Conservation (phyloP, 2,113 vertebrate genomes). For the Ivindomyrus marchei region DNA sequence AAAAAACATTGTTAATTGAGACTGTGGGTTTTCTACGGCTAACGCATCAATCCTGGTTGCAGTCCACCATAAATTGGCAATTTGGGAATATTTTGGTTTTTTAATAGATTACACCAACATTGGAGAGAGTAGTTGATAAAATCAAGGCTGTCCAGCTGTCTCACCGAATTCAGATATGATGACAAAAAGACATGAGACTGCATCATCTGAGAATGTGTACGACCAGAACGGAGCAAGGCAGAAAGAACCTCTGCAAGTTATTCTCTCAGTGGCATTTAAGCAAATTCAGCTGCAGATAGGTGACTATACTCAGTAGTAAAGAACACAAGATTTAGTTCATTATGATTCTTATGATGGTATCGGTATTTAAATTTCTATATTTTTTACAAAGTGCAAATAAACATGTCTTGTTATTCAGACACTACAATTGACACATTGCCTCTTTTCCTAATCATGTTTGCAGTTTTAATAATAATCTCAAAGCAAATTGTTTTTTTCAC, state of each 20-base stretch:
- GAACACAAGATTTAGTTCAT: neutral
- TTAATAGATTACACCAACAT: neutral
- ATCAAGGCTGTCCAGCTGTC: neutral
- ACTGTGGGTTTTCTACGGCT: neutral
- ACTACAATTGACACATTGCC: neutral
- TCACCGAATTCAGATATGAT: neutral
- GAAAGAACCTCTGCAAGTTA: neutral
- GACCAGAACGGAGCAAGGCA: neutral
- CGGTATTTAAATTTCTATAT: neutral
- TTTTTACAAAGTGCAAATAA: neutral
- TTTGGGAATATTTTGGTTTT: neutral
- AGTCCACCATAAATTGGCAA: neutral
- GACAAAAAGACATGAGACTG: neutral
- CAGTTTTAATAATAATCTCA: neutral
- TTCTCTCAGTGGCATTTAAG: neutral
- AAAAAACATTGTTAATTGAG: neutral
- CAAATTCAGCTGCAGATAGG: neutral
- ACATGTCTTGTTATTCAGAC: neutral
- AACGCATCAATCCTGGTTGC: neutral
- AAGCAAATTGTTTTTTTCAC: neutral
- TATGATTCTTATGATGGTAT: neutral
- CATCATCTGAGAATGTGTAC: neutral
- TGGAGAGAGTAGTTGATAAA: neutral
- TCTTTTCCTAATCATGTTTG: neutral
- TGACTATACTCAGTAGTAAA: neutral